Evolutionary conservation across 2,888 invertebrate genomes (phyloP).

Genomic region (Xestia sexstrigata): DNA sequence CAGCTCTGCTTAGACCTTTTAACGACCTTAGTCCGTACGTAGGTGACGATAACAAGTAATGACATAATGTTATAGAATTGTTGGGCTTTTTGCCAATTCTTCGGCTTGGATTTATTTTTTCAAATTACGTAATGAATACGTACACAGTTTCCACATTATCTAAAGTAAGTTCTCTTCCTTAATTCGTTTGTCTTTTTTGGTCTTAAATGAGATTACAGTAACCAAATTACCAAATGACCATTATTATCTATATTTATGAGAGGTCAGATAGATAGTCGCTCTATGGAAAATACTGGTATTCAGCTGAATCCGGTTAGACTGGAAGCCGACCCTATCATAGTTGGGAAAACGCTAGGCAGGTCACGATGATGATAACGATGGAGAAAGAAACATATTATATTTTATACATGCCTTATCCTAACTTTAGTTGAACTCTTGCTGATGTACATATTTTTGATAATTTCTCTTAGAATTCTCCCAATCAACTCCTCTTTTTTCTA

Average conservation of each 20-base stretch:
- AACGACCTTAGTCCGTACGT: not conserved
- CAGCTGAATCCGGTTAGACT: not conserved
- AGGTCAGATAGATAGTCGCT: no score
- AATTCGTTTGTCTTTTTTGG: constrained; percentile 1
- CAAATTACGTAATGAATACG: not conserved
- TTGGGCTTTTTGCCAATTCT: constrained; percentile 5
- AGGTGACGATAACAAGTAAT: not conserved
- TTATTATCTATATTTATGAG: not conserved
- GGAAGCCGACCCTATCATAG: not conserved
- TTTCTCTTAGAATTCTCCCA: not conserved
- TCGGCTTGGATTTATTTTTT: not conserved
- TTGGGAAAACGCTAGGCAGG: not conserved
- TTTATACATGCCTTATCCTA: no score
- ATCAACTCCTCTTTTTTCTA: constrained; percentile 8
- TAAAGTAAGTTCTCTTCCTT: not conserved
- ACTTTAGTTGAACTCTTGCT: not conserved
- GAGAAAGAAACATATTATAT: not conserved
- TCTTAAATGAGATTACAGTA: not conserved
- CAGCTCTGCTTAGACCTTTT: not conserved
- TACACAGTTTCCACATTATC: no score
- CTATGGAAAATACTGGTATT: not conserved
- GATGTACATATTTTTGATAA: not conserved
- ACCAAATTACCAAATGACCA: not conserved
- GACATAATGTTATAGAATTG: not conserved
- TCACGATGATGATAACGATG: not conserved